phyloP scores from a whole-genome alignment of 2,888 invertebrate species.

The Andrena dorsata region DNA sequence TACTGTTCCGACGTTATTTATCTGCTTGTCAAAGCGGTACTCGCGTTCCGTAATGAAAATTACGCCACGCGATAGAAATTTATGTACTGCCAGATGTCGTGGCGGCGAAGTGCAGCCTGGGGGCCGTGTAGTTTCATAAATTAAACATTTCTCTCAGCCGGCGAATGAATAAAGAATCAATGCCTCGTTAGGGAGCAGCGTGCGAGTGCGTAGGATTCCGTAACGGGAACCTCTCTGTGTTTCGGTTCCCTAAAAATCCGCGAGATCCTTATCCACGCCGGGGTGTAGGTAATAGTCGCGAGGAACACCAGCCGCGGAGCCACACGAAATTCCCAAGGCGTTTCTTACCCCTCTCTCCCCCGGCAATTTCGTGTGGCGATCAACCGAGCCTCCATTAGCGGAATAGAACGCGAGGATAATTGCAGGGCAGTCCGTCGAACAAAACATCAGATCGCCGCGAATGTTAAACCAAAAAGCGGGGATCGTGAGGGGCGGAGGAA shows the following conservation, averaged over 20 bases:
- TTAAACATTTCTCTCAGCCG: conserved; percentile 58
- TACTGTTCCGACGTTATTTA: conserved; percentile 21
- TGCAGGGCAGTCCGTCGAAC: neutral
- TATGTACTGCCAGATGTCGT: conserved; percentile 6
- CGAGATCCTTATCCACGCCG: conserved; percentile 32
- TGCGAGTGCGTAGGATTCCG: conserved; percentile 23
- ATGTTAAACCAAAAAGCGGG: neutral
- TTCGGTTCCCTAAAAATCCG: conserved; percentile 36
- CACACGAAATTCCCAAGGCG: conserved; percentile 31
- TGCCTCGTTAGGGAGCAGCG: conserved; percentile 43
- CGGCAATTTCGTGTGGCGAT: neutral
- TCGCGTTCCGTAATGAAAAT: conserved; percentile 28
- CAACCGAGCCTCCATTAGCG: neutral
- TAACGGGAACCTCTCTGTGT: conserved; percentile 43
- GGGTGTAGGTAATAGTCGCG: conserved; percentile 13
- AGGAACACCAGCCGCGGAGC: neutral
- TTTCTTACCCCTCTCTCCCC: no score
- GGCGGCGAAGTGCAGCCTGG: neutral
- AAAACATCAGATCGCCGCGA: neutral
- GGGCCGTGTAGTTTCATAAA: conserved; percentile 54
- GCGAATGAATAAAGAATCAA: conserved; percentile 48
- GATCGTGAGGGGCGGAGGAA: no score
- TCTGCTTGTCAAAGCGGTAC: conserved; percentile 40
- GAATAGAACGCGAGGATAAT: neutral
- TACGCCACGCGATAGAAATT: conserved; percentile 26